Conservation (phyloP, 2,113 vertebrate genomes). For the Formicarius rufipectus region DNA sequence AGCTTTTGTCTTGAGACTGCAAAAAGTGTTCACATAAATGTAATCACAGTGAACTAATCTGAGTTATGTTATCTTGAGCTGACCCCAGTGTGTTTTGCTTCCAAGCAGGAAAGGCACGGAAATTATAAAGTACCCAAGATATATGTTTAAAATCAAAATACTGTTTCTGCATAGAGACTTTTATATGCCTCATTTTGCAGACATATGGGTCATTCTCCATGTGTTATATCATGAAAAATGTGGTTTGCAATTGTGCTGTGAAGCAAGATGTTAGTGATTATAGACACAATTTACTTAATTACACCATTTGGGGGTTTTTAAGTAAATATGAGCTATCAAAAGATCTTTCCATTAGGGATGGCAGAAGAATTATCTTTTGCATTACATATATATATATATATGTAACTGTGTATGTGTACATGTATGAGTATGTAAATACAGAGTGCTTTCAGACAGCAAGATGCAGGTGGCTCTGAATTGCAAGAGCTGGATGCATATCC, state of each 20-base stretch:
- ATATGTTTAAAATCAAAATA: not conserved
- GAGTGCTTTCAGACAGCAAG: not conserved
- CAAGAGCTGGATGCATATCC: not conserved
- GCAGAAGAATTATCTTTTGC: not conserved
- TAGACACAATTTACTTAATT: not conserved
- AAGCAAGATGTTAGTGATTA: not conserved
- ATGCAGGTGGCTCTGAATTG: not conserved
- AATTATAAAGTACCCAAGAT: not conserved
- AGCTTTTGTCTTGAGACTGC: not conserved
- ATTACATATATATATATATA: too few species aligned
- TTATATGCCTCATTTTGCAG: not conserved
- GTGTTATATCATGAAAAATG: not conserved
- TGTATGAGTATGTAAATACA: rapidly evolving
- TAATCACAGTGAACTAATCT: not conserved
- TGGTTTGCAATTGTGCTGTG: not conserved
- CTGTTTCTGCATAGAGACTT: not conserved
- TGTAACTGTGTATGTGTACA: not conserved
- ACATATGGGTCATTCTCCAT: not conserved
- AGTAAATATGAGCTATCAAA: not conserved
- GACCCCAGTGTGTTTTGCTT: not conserved
- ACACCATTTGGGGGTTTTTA: not conserved
- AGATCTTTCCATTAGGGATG: not conserved
- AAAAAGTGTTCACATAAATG: not conserved
- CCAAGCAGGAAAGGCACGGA: not conserved
- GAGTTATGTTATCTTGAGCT: not conserved